A percentile compares a stretch with the other conserved stretches of the same genome.
phyloP scores from a whole-genome alignment of 2,888 invertebrate species.

The Cenopis cana region DNA sequence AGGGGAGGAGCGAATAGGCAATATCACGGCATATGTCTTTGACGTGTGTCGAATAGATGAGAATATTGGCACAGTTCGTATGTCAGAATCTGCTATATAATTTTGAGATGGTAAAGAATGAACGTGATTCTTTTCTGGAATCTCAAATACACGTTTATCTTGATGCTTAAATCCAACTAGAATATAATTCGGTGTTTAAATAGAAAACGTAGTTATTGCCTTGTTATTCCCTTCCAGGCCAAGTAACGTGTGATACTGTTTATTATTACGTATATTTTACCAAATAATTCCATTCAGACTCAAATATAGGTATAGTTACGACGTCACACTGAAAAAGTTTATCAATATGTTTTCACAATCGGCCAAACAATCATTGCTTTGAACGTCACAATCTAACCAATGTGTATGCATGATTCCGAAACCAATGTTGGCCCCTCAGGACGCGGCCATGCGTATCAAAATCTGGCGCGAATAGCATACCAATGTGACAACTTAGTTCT shows the following conservation, averaged over 20 bases:
- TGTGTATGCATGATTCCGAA: slow-evolving; percentile 21
- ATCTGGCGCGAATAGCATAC: slow-evolving; percentile 3
- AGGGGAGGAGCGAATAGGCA: slow-evolving; percentile 3
- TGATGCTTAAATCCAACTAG: neutral
- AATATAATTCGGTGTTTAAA: too few species aligned
- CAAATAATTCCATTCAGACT: too few species aligned
- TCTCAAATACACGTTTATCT: neutral
- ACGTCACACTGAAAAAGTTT: neutral
- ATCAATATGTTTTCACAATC: neutral
- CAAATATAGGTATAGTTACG: too few species aligned
- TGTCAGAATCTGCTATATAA: neutral
- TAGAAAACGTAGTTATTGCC: too few species aligned
- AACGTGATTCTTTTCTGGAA: neutral
- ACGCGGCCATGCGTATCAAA: slow-evolving; percentile 61
- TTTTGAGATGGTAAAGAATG: neutral
- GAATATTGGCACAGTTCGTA: slow-evolving; percentile 6
- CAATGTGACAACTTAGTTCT: neutral
- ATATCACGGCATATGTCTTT: slow-evolving; percentile 12
- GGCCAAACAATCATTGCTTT: neutral
- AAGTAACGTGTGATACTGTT: too few species aligned
- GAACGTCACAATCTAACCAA: slow-evolving; percentile 12
- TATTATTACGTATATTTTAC: too few species aligned
- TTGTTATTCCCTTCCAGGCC: too few species aligned
- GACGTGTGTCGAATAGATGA: neutral
- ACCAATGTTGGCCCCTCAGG: slow-evolving; percentile 4